These are phyloP conservation scores for Pipa parva DNA, from an alignment of 2,113 vertebrate species.

Conservation along the genomic window DNA sequence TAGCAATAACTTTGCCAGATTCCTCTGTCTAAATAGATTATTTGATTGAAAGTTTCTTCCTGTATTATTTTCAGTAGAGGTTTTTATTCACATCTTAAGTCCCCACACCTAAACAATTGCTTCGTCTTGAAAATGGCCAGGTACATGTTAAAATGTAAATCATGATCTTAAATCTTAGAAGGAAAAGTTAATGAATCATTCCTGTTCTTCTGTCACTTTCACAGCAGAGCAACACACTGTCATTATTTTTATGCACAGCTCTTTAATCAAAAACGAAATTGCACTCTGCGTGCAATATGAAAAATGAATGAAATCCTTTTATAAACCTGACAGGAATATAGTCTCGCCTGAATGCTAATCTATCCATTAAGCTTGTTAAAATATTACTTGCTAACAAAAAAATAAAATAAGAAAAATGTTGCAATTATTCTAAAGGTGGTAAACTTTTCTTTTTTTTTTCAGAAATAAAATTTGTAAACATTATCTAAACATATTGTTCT, in stretches of 20 bases:
- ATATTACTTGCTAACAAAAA: constrained; percentile 33
- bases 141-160: constrained; percentile 57
- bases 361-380: constrained; percentile 57
- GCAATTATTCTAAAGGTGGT: too few relatives aligned
- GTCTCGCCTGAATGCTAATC: constrained; percentile 55
- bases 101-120: constrained; percentile 58
- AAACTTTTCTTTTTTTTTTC: too few relatives aligned
- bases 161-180: constrained; percentile 48
- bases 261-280: constrained; percentile 64
- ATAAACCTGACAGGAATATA: constrained; percentile 58
- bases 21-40: too few relatives aligned
- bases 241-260: constrained; percentile 62
- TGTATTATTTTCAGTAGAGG: too few relatives aligned
- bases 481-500: too few relatives aligned
- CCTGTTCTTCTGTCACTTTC: constrained; percentile 47
- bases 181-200: constrained; percentile 64
- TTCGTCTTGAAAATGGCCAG: constrained; percentile 52
- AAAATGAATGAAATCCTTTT: constrained; percentile 62
- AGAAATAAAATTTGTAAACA: too few relatives aligned
- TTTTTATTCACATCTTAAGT: constrained; percentile 49
- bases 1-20: too few relatives aligned
- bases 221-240: constrained; percentile 59
- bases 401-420: too few relatives aligned
- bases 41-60: too few relatives aligned
- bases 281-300: constrained; percentile 60